Base-by-base conservation (phyloP, 1,140 invertebrate genomes). In the Euglossa dilemma region DNA sequence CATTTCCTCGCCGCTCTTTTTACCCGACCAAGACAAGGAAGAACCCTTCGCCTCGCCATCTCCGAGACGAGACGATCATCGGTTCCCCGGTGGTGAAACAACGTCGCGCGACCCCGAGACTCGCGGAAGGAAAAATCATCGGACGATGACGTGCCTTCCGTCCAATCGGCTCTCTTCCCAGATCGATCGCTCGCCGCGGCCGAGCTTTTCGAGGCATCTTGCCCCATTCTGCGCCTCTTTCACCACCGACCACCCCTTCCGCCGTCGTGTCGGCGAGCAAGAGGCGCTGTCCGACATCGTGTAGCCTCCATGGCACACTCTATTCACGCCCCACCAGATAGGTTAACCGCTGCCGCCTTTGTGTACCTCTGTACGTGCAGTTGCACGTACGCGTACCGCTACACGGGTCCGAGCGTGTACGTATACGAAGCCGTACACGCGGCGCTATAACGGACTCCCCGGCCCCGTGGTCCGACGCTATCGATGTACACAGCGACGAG, bases 321-420 rank as follows among this genome's bases (percentile, higher is more conserved):
- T 89, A 93, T 93, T 93, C 91, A 91, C 91, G 84, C 92, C 92
- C 88, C 83, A 90, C 85, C 89, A 91, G 90, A 91, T 91, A 86
- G 91, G 90, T 91, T 91, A 92, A 92, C 92, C 91, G 88, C 90
- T 88, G 85, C 74, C 80, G 84, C 84, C 80, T 84, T 85, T 87
- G 88, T 80, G 71, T 59, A 45, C 59, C 71, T 25, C 73, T 78
- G 71, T 66, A 78, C 76, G 63, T 64, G 67, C 59, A 76, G 25
- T 20, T n/a, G 56, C 57, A 12, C 71, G 28, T 56, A 18, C 16
- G 28, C 23, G 43, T 18, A 54, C 36, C 16, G 6, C 63, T 63
- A 14, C 67, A n/a, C 57, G 23, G 36, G 36, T 36, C 36, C 36
- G 36, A 36, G 36, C 25, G 25, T 25, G 28, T 25, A 8, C 11